A percentile compares a stretch with the other conserved stretches of the same genome.
Conservation (phyloP, 1,140 invertebrate genomes). For the Rhagoletis zephyria region DNA sequence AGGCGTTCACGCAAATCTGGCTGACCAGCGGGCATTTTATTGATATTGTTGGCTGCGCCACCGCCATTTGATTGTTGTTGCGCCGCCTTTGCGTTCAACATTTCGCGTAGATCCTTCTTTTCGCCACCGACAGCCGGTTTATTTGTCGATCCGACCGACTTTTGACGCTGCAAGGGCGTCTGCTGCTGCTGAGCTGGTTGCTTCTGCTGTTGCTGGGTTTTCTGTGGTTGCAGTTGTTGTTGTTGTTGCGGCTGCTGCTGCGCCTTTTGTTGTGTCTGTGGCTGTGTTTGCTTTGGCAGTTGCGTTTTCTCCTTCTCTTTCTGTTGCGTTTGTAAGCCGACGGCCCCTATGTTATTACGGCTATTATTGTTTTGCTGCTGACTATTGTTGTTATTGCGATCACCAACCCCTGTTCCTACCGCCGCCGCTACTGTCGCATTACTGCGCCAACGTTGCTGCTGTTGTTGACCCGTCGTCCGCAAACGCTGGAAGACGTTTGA, state of each 20-base stretch:
- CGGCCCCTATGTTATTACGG: background rate
- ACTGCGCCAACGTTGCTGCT: conserved; percentile 30
- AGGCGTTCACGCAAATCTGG: conserved; percentile 36
- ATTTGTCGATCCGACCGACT: conserved; percentile 42
- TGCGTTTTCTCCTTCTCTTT: conserved; percentile 4
- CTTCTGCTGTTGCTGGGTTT: conserved; percentile 31
- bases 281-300: background rate
- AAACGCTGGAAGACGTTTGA: conserved; percentile 53
- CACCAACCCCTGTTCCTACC: background rate
- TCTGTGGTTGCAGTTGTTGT: background rate
- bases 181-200: conserved; percentile 9
- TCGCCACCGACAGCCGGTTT: conserved; percentile 4
- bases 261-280: conserved; percentile 12
- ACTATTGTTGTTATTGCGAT: conserved; percentile 57
- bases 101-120: conserved; percentile 57
- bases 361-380: conserved; percentile 38
- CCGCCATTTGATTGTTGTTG: conserved; percentile 22
- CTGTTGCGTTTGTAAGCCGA: background rate
- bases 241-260: conserved; percentile 23
- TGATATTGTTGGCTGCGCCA: conserved; percentile 43
- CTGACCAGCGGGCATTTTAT: background rate
- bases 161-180: conserved; percentile 47
- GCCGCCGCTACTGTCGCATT: background rate
- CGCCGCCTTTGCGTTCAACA: conserved; percentile 55
- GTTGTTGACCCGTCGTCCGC: conserved; percentile 48